Percentiles rank a stretch among this genome's conserved stretches.
Conservation (phyloP, 2,797 vertebrate species). For the Eidolon dupreanum region DNA sequence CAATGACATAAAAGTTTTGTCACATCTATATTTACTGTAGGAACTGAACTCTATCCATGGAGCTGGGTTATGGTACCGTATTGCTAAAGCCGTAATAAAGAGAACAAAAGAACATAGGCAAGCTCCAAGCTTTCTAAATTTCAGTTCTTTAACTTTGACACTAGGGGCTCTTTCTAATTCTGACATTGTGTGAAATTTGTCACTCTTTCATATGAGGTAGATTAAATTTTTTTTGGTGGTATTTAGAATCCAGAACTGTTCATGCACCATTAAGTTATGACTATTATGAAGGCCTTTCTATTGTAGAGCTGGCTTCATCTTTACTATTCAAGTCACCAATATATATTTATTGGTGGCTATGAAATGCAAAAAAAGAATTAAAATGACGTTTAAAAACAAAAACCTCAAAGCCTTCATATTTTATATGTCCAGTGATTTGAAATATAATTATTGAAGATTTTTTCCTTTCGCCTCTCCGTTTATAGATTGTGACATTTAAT, state of each 20-base stretch:
- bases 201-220: neutral
- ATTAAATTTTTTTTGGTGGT: conserved; percentile 26
- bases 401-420: neutral
- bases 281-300: neutral
- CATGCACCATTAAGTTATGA: neutral
- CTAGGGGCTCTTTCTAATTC: neutral
- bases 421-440: neutral
- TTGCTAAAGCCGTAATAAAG: neutral
- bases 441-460: neutral
- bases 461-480: neutral
- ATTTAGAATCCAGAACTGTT: neutral
- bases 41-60: neutral
- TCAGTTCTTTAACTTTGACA: neutral
- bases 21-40: neutral
- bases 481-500: neutral
- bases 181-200: conserved; percentile 11
- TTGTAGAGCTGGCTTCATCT: neutral
- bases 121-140: neutral
- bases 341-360: neutral
- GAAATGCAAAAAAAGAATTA: neutral
- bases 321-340: neutral
- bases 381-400: neutral
- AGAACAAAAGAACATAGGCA: neutral
- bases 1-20: neutral
- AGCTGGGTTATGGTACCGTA: neutral